Base-by-base conservation (phyloP, 2,113 vertebrate genomes). In the Cyanoramphus novaezelandiae region DNA sequence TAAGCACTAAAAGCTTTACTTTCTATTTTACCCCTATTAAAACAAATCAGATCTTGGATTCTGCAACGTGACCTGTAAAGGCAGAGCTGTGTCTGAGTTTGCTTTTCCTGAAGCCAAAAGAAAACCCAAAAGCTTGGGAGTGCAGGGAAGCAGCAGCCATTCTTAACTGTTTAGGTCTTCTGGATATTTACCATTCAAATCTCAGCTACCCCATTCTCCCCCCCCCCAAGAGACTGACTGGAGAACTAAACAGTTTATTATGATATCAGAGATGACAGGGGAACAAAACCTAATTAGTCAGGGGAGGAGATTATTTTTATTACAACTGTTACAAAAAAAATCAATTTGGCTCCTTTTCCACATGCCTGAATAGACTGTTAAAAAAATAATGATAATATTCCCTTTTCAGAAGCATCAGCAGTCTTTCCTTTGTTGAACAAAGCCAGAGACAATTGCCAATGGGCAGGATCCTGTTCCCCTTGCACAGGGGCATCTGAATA, bases 221-320 rank as follows among this genome's bases (percentile, higher is more conserved):
- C 37, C 25, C 37, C 57, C 20, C 8, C 72, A 47, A 13, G 69
- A 65, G 65, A 65, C 49, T 25, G 23, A 69, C 53, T 91, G 77
- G 52, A 92, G 65, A 91, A 84, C 76, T 71, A n/a, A 90, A 74
- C 39, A 65, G 65, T 78, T 94, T 84, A 72, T 88, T 68, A 75
- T 74, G 46, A 59, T 88, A 96, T 93, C 93, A 91, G 47, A 82
- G 52, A 88, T 84, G 88, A 97, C 88, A 96, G 60, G 68, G 46
- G 88, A 84, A 69, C 29, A 74, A 86, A 95, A 74, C 13, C 64
- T 92, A 65, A 88, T 93, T 93, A 94, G 59, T 63, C 83, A 83
- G 50, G 3, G 50, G 60, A 93, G 71, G 43, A 92, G 72, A 90
- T 86, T 68, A 49, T 80, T 93, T 96, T 93, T 90, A 82, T 76